Evolutionary conservation across 2,797 vertebrate genomes (phyloP).

Genomic region (Phoebastria nigripes): DNA sequence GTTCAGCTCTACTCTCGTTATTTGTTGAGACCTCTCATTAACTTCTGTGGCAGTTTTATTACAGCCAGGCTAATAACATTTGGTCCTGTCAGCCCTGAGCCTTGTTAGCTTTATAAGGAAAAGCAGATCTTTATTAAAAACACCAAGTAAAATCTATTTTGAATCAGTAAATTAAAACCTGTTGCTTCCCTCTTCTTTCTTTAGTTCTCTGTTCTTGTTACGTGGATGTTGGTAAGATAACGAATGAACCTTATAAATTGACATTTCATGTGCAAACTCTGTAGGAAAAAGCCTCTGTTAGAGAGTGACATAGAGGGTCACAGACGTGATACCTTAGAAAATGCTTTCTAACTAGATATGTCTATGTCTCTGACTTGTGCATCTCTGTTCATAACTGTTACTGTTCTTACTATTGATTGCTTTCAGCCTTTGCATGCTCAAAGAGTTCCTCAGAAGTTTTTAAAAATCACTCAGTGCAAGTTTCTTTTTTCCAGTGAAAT

Average conservation of each 20-base stretch:
- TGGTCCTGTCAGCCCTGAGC: background rate
- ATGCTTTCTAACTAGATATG: background rate
- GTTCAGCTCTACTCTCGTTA: background rate
- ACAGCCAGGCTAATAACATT: background rate
- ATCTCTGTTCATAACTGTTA: background rate
- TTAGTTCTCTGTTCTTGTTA: background rate
- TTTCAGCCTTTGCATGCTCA: background rate
- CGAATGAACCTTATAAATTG: background rate
- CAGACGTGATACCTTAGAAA: background rate
- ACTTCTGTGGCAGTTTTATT: background rate
- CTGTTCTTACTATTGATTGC: background rate
- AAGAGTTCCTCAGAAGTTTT: background rate
- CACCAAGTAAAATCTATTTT: background rate
- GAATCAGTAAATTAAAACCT: background rate
- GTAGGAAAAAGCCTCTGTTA: background rate
- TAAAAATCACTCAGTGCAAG: background rate
- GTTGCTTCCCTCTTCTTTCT: background rate
- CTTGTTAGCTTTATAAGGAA: background rate
- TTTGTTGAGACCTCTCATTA: background rate
- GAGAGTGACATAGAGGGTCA: background rate
- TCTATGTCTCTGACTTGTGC: background rate
- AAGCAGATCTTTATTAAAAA: background rate
- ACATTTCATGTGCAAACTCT: background rate
- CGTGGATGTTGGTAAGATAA: background rate
- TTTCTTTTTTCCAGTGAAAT: background rate